Evolutionary conservation across 2,113 vertebrate species (phyloP).

Genomic region (Hippocampus abdominalis): DNA sequence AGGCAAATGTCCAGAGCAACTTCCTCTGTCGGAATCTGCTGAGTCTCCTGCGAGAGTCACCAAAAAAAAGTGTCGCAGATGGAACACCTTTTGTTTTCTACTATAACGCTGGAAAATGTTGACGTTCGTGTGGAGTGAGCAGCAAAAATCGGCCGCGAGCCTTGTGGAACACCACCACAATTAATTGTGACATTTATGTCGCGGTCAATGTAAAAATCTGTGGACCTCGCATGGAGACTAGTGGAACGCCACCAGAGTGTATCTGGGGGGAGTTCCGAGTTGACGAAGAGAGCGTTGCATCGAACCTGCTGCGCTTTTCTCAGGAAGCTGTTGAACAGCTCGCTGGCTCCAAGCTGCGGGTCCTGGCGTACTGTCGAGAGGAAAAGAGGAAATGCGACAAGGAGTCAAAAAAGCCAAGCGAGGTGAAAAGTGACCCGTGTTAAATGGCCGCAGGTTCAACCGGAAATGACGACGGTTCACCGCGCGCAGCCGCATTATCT

Average conservation of each 20-base stretch:
- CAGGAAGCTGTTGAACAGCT: constrained; percentile 95
- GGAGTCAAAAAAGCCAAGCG: constrained; percentile 1
- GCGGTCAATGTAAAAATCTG: no score
- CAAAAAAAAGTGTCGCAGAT: neutral
- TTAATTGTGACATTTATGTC: no score
- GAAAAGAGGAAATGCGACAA: neutral
- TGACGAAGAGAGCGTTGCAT: constrained; percentile 1
- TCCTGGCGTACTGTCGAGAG: constrained; percentile 87
- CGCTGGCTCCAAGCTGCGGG: constrained; percentile 85
- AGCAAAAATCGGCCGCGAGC: no score
- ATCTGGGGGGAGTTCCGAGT: no score
- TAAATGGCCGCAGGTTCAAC: neutral
- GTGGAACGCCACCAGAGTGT: no score
- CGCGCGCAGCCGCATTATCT: neutral
- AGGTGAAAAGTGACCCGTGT: neutral
- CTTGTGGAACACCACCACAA: no score
- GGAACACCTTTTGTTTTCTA: no score
- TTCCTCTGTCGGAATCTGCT: constrained; percentile 96
- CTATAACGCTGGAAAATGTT: no score
- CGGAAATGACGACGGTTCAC: constrained; percentile 4
- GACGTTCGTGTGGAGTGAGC: no score
- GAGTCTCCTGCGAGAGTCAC: constrained; percentile 82
- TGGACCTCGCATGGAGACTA: no score
- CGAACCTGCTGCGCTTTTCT: constrained; percentile 93
- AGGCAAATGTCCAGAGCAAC: constrained; percentile 89